phyloP scores from a whole-genome alignment of 2,113 vertebrate genomes.

The Sapayoa aenigma region DNA sequence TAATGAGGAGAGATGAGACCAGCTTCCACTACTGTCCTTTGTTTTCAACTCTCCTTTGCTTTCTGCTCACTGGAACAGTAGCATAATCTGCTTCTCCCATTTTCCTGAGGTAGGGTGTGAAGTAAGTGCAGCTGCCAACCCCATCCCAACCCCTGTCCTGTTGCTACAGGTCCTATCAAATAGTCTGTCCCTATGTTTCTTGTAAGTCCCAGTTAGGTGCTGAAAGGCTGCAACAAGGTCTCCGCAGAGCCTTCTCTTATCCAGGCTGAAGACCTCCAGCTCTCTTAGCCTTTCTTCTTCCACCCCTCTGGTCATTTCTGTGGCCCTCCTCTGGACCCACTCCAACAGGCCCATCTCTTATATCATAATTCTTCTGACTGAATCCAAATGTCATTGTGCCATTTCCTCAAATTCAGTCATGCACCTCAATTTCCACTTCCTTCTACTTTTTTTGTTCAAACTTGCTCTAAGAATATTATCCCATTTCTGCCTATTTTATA shows the following conservation, averaged over 20 bases:
- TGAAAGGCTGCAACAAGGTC: too few species aligned
- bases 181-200: too few species aligned
- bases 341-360: not conserved
- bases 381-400: not conserved
- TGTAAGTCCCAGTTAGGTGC: too few species aligned
- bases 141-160: not conserved
- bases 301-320: too few species aligned
- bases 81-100: too few species aligned
- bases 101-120: not conserved
- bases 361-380: not conserved
- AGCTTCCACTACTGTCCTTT: not conserved
- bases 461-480: not conserved
- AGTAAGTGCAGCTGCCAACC: not conserved
- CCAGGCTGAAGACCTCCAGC: too few species aligned
- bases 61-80: not conserved
- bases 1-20: not conserved
- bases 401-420: too few species aligned
- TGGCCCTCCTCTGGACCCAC: not conserved
- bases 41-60: not conserved
- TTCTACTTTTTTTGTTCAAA: not conserved
- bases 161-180: too few species aligned
- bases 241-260: too few species aligned
- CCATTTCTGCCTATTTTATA: not conserved
- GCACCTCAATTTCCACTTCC: not conserved
- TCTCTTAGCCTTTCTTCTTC: too few species aligned